Evolutionary conservation across 2,888 invertebrate species (phyloP), one percentile per base, ranked within the genome.

Genomic region (Achlya flavicornis): DNA sequence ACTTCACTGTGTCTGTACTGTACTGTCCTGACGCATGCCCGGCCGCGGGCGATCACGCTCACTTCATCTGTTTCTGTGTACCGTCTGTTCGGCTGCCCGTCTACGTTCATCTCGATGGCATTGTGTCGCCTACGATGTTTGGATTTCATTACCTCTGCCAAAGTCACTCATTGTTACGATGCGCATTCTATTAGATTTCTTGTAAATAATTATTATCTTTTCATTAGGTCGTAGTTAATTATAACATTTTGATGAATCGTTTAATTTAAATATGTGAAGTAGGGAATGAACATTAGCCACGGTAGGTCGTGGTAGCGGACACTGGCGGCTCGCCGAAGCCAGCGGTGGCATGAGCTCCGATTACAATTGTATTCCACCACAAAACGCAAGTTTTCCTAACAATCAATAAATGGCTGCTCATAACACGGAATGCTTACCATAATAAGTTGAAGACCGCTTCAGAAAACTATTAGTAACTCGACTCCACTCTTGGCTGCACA

Each of bases 1-100:
- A 91, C 91, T 92, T 93, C 93, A 93, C 92, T 92, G 89, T 91
- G 90, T 92, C 91, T 92, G 92, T 92, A 84, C 92, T 92, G 92
- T 88, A 84, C 91, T 93, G 91, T 92, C 91, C 92, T 88, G 92
- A 92, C 90, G 92, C 93, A 92, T 92, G 93, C 92, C 92, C 92
- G 90, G 87, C 84, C 87, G 90, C 87, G 92, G 92, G 90, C 92
- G 87, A 90, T 92, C 92, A 92, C 92, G 91, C 93, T 92, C 92
- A 92, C 93, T 91, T 91, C 92, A 93, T 93, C 91, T 90, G 92
- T 92, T 78, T 92, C 89, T 92, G 89, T 93, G 92, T 92, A 82
- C 89, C 92, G 92, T 89, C 90, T 90, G 86, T 89, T 84, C 89
- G 91, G 89, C 89, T 90, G 85, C 85, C 84, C 89, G 90, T 90